phyloP scores from a whole-genome alignment of 2,113 vertebrate species.

The Neolamprologus modestus region DNA sequence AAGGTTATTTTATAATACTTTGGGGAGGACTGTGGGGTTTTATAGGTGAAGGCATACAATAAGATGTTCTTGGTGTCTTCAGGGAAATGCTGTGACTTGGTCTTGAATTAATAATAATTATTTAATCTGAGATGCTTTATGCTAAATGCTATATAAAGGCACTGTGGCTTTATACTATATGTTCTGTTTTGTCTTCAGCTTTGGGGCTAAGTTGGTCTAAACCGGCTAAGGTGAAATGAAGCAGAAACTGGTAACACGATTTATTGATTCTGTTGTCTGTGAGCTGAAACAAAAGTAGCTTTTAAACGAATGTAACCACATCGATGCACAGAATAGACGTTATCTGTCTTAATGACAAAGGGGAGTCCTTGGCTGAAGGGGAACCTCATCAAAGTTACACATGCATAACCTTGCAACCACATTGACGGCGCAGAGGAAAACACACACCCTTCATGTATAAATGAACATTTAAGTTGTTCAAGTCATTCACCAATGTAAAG shows the following conservation, averaged over 20 bases:
- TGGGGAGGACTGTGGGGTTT: neutral
- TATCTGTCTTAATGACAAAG: slow-evolving; percentile 60
- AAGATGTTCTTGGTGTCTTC: neutral
- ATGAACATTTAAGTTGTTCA: slow-evolving; percentile 9
- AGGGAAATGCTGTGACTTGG: neutral
- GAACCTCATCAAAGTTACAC: slow-evolving; percentile 54
- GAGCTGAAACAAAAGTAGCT: slow-evolving; percentile 57
- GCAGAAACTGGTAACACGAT: slow-evolving; percentile 42
- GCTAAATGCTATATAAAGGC: neutral
- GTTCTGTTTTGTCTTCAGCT: neutral
- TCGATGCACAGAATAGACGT: slow-evolving; percentile 41
- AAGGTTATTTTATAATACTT: neutral
- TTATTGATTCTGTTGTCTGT: slow-evolving; percentile 50
- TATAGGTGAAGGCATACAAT: neutral
- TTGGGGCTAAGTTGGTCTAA: neutral
- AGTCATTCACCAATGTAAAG: neutral
- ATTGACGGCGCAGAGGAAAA: neutral
- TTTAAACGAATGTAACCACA: slow-evolving; percentile 47
- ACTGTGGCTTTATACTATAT: neutral
- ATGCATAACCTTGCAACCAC: slow-evolving; percentile 32
- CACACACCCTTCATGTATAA: neutral
- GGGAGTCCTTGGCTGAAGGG: slow-evolving; percentile 52
- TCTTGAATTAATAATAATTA: neutral
- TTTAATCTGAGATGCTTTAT: neutral
- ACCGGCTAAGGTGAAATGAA: slow-evolving; percentile 27